phyloP scores from a whole-genome alignment of 2,113 vertebrate species.

The Toxotes chatareus region DNA sequence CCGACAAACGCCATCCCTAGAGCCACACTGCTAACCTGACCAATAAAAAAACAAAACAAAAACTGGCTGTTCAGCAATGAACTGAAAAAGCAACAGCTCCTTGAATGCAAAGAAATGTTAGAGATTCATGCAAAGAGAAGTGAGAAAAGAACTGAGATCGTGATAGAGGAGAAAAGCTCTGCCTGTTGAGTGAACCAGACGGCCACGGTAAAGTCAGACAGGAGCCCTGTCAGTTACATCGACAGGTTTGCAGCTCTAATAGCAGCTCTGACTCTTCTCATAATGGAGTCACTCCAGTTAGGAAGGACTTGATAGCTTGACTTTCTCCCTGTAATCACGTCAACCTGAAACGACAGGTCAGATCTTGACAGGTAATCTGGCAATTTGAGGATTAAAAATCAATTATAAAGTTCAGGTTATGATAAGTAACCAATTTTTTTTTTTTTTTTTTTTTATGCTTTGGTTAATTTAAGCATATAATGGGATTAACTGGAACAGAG shows the following conservation, averaged over 20 bases:
- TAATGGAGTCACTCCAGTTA: slow-evolving; percentile 19
- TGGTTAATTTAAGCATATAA: not conserved
- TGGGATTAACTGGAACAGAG: not conserved
- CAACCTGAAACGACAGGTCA: not conserved
- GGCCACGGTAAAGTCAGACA: not conserved
- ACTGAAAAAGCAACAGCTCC: not conserved
- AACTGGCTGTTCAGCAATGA: not conserved
- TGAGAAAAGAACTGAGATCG: not conserved
- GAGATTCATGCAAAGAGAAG: not conserved
- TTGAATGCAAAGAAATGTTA: not conserved
- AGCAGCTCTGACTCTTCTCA: slow-evolving; percentile 13
- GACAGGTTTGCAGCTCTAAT: not conserved
- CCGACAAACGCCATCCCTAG: not conserved
- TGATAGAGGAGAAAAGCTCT: not conserved
- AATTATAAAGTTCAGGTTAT: slow-evolving; percentile 2
- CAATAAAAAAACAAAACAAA: too few species aligned
- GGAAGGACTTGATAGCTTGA: not conserved
- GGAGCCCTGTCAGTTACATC: not conserved
- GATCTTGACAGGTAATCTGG: not conserved
- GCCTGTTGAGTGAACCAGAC: not conserved
- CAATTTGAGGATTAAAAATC: slow-evolving; percentile 6
- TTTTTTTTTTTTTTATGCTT: not conserved
- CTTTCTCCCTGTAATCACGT: slow-evolving; percentile 10
- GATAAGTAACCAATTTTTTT: not conserved
- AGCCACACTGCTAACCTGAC: not conserved